Conservation (phyloP, 2,113 vertebrate species). For the Bos javanicus region DNA sequence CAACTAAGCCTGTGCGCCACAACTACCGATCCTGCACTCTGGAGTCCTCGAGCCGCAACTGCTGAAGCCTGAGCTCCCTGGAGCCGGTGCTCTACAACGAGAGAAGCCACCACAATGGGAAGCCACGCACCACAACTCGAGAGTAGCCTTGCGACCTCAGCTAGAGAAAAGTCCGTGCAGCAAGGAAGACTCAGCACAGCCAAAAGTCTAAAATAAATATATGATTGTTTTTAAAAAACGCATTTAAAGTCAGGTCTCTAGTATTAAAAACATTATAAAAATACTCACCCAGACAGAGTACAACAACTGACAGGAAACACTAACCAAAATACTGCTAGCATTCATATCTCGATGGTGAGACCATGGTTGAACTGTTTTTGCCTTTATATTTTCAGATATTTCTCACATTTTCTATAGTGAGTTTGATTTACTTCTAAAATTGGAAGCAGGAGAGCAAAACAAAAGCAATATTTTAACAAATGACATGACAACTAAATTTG, state of each 20-base stretch:
- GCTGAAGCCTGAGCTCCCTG: background rate
- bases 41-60: background rate
- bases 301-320: background rate
- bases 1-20: background rate
- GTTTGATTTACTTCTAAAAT: constrained; percentile 3
- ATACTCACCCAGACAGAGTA: background rate
- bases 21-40: background rate
- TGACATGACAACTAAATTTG: background rate
- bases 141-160: background rate
- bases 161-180: background rate
- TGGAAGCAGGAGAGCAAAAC: background rate
- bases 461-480: background rate
- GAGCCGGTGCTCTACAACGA: background rate
- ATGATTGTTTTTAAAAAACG: background rate
- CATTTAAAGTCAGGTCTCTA: background rate
- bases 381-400: background rate
- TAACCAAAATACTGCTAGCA: background rate
- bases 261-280: background rate
- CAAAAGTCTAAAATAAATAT: background rate
- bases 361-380: background rate
- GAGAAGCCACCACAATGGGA: background rate
- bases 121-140: background rate
- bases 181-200: background rate
- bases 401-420: constrained; percentile 9
- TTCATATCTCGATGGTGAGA: background rate